These are phyloP conservation scores for Globodera rostochiensis DNA, from an alignment of 1,140 invertebrate genomes.

Conservation along the genomic window DNA sequence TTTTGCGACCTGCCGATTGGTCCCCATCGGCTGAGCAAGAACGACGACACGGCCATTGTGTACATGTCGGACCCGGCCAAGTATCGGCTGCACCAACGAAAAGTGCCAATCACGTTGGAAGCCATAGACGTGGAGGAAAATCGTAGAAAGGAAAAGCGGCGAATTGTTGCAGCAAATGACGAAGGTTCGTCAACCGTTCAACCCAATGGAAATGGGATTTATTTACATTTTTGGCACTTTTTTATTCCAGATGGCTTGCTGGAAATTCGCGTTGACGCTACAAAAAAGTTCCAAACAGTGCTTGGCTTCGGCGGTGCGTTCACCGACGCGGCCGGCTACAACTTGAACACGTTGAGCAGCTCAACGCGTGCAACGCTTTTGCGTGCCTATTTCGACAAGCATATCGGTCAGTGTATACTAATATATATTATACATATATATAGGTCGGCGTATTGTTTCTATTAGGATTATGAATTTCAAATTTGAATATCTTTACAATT, in stretches of 20 bases:
- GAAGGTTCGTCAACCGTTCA: too few relatives aligned
- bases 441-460: not conserved
- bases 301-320: slow-evolving; percentile 68
- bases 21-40: not conserved
- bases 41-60: not conserved
- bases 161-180: too few relatives aligned
- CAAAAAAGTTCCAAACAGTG: slow-evolving; percentile 60
- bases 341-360: slow-evolving; percentile 47
- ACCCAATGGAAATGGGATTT: not conserved
- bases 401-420: slow-evolving; percentile 25
- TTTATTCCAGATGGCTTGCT: slow-evolving; percentile 5
- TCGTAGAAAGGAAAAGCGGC: slow-evolving; percentile 12
- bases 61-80: not conserved
- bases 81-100: not conserved
- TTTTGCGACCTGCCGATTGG: slow-evolving; percentile 13
- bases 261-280: slow-evolving; percentile 7
- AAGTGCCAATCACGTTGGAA: not conserved
- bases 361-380: slow-evolving; percentile 27
- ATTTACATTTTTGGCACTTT: not conserved
- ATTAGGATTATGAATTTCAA: not conserved
- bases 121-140: not conserved
- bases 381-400: slow-evolving; percentile 33
- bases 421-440: not conserved
- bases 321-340: slow-evolving; percentile 69
- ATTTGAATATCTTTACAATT: too few relatives aligned